These are phyloP conservation scores for Peromyscus leucopus DNA, from an alignment of 2,113 vertebrate genomes.

Conservation along the genomic window DNA sequence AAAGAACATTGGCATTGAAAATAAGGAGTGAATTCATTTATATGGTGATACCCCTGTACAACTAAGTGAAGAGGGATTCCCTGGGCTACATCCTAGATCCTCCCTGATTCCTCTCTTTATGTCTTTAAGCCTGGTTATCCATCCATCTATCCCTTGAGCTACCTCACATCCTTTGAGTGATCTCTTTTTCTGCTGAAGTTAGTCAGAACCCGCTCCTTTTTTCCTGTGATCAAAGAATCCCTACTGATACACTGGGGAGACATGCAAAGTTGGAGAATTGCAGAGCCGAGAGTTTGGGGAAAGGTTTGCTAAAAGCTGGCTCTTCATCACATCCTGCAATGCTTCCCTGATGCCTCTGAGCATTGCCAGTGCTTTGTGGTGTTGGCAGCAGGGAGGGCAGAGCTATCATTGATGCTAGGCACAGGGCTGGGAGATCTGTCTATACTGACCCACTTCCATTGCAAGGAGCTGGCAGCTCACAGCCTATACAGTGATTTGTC, in stretches of 20 bases:
- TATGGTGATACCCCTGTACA: not conserved
- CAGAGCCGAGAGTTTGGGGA: slow-evolving; percentile 50
- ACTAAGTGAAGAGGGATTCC: not conserved
- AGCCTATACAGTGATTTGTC: not conserved
- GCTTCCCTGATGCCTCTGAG: not conserved
- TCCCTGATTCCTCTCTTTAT: not conserved
- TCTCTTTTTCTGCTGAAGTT: slow-evolving; percentile 71
- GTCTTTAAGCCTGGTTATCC: slow-evolving; percentile 23
- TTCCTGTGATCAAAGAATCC: slow-evolving; percentile 65
- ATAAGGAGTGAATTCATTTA: not conserved
- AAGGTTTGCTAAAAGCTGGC: slow-evolving; percentile 57
- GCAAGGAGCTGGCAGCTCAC: not conserved
- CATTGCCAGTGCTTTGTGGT: not conserved
- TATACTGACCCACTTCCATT: not conserved
- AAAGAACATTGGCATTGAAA: not conserved
- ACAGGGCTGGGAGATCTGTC: too few species aligned
- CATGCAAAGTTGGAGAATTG: slow-evolving; percentile 59
- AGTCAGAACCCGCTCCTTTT: slow-evolving; percentile 51
- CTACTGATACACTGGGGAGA: slow-evolving; percentile 24
- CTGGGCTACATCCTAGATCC: too few species aligned
- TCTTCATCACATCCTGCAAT: not conserved
- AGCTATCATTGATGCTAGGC: not conserved
- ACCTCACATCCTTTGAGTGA: not conserved
- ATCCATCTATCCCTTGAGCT: not conserved
- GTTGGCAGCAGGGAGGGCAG: not conserved